These are phyloP conservation scores for Natator depressus DNA, from an alignment of 2,113 vertebrate genomes.

Conservation along the genomic window DNA sequence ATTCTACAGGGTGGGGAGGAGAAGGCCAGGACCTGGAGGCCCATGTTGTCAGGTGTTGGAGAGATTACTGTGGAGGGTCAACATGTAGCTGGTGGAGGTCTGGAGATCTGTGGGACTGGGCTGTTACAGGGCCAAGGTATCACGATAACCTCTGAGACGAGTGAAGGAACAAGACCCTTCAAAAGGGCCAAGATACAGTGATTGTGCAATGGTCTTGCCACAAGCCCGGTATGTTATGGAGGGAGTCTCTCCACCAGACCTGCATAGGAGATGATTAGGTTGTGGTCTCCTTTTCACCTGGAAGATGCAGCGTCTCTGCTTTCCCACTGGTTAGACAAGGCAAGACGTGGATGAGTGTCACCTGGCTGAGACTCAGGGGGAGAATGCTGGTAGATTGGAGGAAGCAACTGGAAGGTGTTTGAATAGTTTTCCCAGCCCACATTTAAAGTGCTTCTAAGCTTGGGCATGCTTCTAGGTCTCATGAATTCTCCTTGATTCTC, in stretches of 20 bases:
- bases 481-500: background rate
- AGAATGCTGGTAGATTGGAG: background rate
- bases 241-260: background rate
- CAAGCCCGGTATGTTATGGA: background rate
- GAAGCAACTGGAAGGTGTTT: slow-evolving; percentile 28
- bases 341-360: background rate
- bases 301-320: background rate
- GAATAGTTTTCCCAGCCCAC: slow-evolving; percentile 44
- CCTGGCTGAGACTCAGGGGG: slow-evolving; percentile 28
- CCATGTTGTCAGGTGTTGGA: background rate
- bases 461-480: background rate
- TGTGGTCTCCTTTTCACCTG: background rate
- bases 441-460: slow-evolving; percentile 1
- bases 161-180: background rate
- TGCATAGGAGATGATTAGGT: background rate
- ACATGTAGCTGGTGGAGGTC: background rate
- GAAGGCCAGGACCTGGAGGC: background rate
- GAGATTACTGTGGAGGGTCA: background rate
- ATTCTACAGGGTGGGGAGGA: too few relatives aligned
- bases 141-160: background rate
- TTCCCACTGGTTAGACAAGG: too few relatives aligned
- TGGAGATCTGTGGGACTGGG: background rate
- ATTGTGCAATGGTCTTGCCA: background rate
- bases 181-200: background rate
- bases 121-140: background rate